Evolutionary conservation across 2,113 vertebrate genomes (phyloP).

Genomic region (Chloroceryle aenea): DNA sequence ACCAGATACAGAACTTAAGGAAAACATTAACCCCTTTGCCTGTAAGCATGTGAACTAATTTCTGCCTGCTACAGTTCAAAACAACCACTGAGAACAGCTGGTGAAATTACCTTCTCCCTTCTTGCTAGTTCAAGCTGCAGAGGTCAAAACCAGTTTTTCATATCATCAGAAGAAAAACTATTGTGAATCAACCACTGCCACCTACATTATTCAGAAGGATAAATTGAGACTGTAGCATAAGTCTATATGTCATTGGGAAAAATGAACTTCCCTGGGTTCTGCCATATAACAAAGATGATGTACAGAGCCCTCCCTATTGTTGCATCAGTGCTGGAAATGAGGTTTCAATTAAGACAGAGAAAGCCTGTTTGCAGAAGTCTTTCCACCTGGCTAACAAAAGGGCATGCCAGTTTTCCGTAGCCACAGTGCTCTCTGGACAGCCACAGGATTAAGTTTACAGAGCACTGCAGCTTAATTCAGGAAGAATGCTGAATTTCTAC

Average conservation of each 20-base stretch:
- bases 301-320: conserved; percentile 58
- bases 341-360: conserved; percentile 23
- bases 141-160: conserved; percentile 72
- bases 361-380: not conserved
- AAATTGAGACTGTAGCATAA: conserved; percentile 67
- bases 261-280: conserved; percentile 66
- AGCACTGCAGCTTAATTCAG: not conserved
- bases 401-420: conserved; percentile 5
- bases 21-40: conserved; percentile 63
- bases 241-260: conserved; percentile 69
- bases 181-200: conserved; percentile 67
- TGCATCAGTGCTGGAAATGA: conserved; percentile 46
- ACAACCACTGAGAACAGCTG: conserved; percentile 46
- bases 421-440: not conserved
- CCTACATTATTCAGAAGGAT: conserved; percentile 74
- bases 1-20: conserved; percentile 25
- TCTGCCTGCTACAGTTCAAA: conserved; percentile 39
- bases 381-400: conserved; percentile 6
- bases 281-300: conserved; percentile 68
- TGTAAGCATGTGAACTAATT: conserved; percentile 68
- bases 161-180: conserved; percentile 72
- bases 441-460: not conserved
- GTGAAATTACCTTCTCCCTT: conserved; percentile 64
- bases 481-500: not conserved
- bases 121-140: conserved; percentile 51